These are phyloP conservation scores for Phoxinus dragarum DNA, from an alignment of 2,797 vertebrate genomes.

Conservation along the genomic window DNA sequence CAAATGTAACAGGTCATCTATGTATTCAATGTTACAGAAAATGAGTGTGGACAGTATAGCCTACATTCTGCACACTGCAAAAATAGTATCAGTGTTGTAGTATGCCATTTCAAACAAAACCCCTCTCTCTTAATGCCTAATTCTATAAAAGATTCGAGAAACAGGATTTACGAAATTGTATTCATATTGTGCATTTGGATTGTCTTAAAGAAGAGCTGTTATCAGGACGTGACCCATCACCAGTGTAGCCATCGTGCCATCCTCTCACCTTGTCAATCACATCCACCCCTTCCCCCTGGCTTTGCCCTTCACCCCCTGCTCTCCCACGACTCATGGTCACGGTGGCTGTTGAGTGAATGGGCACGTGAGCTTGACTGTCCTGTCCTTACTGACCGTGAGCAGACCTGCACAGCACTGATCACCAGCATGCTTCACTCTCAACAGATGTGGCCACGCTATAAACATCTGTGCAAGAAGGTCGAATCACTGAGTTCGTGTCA, in stretches of 20 bases:
- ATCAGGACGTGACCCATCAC: conserved; percentile 42
- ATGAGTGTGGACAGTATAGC: not conserved
- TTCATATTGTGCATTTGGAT: conserved; percentile 20
- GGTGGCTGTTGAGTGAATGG: conserved; percentile 53
- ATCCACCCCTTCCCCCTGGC: conserved; percentile 60
- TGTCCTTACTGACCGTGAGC: conserved; percentile 35
- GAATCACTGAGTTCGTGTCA: conserved; percentile 31
- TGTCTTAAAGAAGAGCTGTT: conserved; percentile 56
- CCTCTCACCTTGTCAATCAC: conserved; percentile 46
- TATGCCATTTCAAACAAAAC: not conserved
- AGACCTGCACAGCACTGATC: conserved; percentile 35
- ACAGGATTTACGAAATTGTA: not conserved
- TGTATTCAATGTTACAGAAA: not conserved
- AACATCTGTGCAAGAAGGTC: conserved; percentile 36
- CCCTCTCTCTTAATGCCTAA: not conserved
- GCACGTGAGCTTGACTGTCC: conserved; percentile 44
- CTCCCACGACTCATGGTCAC: conserved; percentile 64
- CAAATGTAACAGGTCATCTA: not conserved
- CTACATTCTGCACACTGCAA: not conserved
- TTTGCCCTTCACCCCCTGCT: conserved; percentile 65
- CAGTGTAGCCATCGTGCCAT: conserved; percentile 28
- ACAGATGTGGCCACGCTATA: conserved; percentile 26
- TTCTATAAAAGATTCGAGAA: not conserved
- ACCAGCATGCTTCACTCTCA: conserved; percentile 48
- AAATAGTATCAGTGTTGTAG: not conserved